Conservation (phyloP, 2,888 invertebrate species). For the Drosophila emarginata region DNA sequence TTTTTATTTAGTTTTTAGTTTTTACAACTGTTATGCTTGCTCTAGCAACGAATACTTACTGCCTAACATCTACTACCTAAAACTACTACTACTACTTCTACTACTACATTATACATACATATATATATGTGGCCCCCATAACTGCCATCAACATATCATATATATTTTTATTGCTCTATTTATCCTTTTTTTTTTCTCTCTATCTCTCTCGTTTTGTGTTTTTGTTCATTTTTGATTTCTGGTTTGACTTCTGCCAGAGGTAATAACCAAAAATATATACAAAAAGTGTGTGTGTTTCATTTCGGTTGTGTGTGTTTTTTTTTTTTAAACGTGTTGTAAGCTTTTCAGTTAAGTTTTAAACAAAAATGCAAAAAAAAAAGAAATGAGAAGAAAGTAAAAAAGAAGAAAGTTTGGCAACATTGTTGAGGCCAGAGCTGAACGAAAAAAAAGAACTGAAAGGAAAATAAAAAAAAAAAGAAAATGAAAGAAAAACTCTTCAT, state of each 20-base stretch:
- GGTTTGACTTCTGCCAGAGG: conserved; percentile 36
- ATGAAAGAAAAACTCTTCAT: conserved; percentile 39
- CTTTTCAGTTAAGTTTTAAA: conserved; percentile 52
- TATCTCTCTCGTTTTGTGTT: neutral
- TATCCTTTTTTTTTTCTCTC: neutral
- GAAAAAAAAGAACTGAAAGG: conserved; percentile 23
- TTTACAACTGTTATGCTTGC: conserved; percentile 63
- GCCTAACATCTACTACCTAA: conserved; percentile 34
- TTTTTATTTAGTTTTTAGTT: conserved; percentile 35
- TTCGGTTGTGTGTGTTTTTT: conserved; percentile 33
- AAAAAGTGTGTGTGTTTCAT: conserved; percentile 54
- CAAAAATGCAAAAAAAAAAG: conserved; percentile 1
- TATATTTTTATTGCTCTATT: conserved; percentile 11
- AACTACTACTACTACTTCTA: conserved; percentile 3
- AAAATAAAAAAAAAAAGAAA: conserved; percentile 35
- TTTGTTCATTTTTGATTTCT: conserved; percentile 40
- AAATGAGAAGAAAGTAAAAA: conserved; percentile 25
- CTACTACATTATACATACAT: conserved; percentile 15
- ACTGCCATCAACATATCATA: conserved; percentile 5
- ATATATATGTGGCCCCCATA: conserved; percentile 6
- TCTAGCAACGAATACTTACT: conserved; percentile 56
- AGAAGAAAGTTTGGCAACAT: conserved; percentile 35
- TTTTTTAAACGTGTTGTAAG: conserved; percentile 57
- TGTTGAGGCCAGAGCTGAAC: conserved; percentile 28
- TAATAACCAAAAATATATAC: conserved; percentile 41